Conservation (phyloP, 1,140 invertebrate species). For the Heliconius congener region DNA sequence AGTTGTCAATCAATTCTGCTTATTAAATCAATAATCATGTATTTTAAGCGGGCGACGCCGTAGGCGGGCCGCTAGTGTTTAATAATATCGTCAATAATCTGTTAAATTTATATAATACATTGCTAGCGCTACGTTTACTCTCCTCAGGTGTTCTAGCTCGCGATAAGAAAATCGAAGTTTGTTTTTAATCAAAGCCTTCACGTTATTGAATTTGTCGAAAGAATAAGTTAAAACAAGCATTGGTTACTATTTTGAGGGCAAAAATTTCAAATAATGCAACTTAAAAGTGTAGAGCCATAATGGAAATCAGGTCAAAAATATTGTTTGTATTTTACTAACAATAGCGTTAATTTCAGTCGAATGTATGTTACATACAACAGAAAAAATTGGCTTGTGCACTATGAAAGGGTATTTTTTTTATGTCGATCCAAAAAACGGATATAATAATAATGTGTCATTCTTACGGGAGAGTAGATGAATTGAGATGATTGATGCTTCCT, state of each 20-base stretch:
- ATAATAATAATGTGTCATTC: not conserved
- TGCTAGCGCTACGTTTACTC: not conserved
- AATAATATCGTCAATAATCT: not conserved
- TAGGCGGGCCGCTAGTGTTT: not conserved
- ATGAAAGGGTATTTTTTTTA: not conserved
- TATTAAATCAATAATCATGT: too few species aligned
- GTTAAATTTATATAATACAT: not conserved
- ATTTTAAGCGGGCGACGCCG: too few species aligned
- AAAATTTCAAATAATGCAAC: not conserved
- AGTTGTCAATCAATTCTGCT: too few species aligned
- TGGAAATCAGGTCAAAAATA: not conserved
- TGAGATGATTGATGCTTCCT: not conserved
- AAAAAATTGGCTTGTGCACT: not conserved
- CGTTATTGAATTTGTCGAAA: constrained; percentile 34
- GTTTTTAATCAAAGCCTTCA: constrained; percentile 42
- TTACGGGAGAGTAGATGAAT: not conserved
- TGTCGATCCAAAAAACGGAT: not conserved
- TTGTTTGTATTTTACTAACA: constrained; percentile 5
- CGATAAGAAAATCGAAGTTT: constrained; percentile 36
- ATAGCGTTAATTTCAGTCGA: not conserved
- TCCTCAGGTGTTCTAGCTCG: constrained; percentile 23
- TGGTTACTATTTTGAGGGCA: not conserved
- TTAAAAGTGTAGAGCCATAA: not conserved
- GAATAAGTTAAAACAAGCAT: not conserved
- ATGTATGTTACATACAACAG: not conserved